Evolutionary conservation across 1,140 invertebrate genomes (phyloP), one percentile per base, ranked within the genome.

Genomic region (Thrips palmi): DNA sequence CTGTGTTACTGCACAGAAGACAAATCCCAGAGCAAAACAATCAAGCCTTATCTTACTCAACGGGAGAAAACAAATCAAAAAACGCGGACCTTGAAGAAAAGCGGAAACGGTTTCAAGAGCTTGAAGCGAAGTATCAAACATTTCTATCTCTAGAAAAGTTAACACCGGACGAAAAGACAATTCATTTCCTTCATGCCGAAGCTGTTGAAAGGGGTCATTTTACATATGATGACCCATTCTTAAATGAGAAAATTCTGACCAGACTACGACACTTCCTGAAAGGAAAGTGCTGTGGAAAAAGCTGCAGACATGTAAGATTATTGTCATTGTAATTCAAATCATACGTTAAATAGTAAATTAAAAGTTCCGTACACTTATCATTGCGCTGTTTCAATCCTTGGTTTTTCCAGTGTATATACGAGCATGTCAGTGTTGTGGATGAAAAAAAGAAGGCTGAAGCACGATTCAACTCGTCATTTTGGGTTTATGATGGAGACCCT

Each of bases 251-350:
- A 31, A 42, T 53, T 29, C 35, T 52, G 40, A 52, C 48, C 7
- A 33, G 49, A 42, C 30, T 51, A 22, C 36, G 47, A 17, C 47
- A 56, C 42, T 51, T 47, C 31, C 40, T 49, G n/a, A 39, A 48
- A 23, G 47, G 49, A 22, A 40, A 38, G 17, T 52, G 53, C 39
- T 54, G 53, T 45, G 49, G 47, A 24, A 49, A 47, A 37, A 48
- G 46, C 20, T 54, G 54, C 37, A 38, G 54, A 22, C 42, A 49
- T 39, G 46, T 52, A 46, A 49, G n/a, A n/a, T n/a, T n/a, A n/a
- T n/a, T n/a, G 46, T 47, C 4, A 17, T 17, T 12, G 14, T 12
- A 32, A 32, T 32, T 12, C 14, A 32, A 32, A 14, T 32, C 14
- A 32, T 7, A 6, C 30, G 4, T 33, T 33, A 11, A 3, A 33